Percentiles rank a stretch among this genome's conserved stretches.
phyloP scores from a whole-genome alignment of 2,113 vertebrate species.

The Phainopepla nitens region DNA sequence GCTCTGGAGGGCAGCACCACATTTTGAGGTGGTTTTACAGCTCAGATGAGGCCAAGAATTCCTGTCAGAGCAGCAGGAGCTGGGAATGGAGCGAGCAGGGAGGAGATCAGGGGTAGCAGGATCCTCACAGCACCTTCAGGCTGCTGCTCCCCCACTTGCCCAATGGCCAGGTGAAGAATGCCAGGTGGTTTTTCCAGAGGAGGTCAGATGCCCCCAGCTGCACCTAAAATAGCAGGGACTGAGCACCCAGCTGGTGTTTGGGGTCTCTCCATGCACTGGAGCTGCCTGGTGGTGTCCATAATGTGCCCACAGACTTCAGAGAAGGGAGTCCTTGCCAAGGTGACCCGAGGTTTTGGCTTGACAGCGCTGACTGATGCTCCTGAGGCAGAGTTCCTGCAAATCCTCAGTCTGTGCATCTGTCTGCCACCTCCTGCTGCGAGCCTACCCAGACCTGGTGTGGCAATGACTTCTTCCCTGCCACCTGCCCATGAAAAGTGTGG shows the following conservation, averaged over 20 bases:
- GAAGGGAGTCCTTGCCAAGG: neutral
- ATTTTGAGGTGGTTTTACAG: neutral
- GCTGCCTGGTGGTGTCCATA: accelerated
- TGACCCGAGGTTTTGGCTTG: neutral
- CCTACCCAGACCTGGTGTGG: neutral
- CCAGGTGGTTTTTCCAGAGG: neutral
- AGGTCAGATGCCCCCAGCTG: neutral
- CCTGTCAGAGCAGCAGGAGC: neutral
- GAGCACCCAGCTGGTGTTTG: neutral
- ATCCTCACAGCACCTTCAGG: neutral
- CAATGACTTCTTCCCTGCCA: neutral
- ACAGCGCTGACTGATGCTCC: neutral
- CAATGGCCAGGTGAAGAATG: neutral
- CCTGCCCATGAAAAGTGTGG: neutral
- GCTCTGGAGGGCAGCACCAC: neutral
- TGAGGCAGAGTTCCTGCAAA: neutral
- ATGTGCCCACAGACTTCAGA: neutral
- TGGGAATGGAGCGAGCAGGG: neutral
- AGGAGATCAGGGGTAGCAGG: neutral
- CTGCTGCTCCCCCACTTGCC: neutral
- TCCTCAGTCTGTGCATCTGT: neutral
- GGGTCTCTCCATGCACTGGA: neutral
- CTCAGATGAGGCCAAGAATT: neutral
- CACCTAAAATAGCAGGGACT: neutral
- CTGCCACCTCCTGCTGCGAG: neutral